Evolutionary conservation across 2,888 invertebrate genomes (phyloP), one percentile per base, ranked within the genome.

Genomic region (Ceratothoa steindachneri): DNA sequence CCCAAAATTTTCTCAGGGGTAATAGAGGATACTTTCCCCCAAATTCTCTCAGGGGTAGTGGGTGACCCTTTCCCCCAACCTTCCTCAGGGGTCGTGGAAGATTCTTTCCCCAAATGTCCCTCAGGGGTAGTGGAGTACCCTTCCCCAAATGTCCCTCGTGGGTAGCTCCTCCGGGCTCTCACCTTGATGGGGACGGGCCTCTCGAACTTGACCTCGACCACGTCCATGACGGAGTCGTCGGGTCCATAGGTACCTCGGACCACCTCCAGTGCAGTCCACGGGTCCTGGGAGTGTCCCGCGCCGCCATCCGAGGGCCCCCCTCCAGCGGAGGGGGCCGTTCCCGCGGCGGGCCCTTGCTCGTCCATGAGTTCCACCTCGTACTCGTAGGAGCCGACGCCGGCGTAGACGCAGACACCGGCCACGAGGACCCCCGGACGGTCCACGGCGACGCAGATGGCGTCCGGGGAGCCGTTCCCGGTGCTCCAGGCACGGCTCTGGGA

Each of bases 401-500:
- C 93, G 84, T 93, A 98, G 30, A 97, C 90, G 82, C 91, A 91
- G 2, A 92, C 92, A 0, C 97, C 98, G 30, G 92, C 92, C 53
- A 98, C 88, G 28, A 92, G 90, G 66, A 97, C 90, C 1, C 97
- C 97, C 22, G 30, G 88, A 24, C 92, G 88, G 86, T 98, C 97
- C 9, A 97, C 96, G 41, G 91, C 90, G 83, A 97, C 95, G 82
- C 93, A 93, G 82, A 99, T 92, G 0, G 97, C 97, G 85, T 99
- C 98, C 0, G 97, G 95, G 9, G 95, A 95, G 30, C 97, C 97
- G 84, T 95, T 95, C 2, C 97, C 95, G 0, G 97, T 95, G 84
- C 97, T 97, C 98, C 98, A 98, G 0, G 93, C 92, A 64, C 95
- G 89, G 67, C 91, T 91, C 81, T 92, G 90, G 84, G 95, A 96